Evolutionary conservation across 2,797 vertebrate genomes (phyloP), one percentile per base, ranked within the genome.

Genomic region (Mormyrus hasselquistii): DNA sequence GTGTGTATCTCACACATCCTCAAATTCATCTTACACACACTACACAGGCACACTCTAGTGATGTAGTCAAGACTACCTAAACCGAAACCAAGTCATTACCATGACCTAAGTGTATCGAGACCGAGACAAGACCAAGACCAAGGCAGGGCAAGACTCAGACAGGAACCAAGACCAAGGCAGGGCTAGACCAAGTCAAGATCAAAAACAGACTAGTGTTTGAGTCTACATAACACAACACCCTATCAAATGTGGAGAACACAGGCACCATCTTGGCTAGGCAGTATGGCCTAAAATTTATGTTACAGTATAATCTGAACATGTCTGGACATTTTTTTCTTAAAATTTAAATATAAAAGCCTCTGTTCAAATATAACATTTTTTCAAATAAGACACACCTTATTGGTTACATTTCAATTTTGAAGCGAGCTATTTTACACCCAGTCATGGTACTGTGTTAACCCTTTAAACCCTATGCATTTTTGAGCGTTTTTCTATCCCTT

Each of bases 1-100:
- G 98, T 99, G 93, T 94, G 96, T 93, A 49, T 88, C 53, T 86
- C 57, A 85, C 9, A 73, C 65, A 52, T 44, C n/a, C 22, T 49
- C 50, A 53, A 0, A 52, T 22, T n/a, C 19, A 53, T 14, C 38
- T 44, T 19, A 47, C 38, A 25, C 38, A 44, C 2, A 0, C 38
- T 14, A 79, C 16, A 79, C 38, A 44, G 38, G 16, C 53, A 59
- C 50, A 59, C 88, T 16, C 52, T 12, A 22, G n/a, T 59, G 57
- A 59, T 59, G 57, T 59, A 59, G n/a, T 22, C 57, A 22, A 59
- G 57, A 59, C n/a, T n/a, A 59, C 57, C n/a, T 62, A 62, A 62
- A 62, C 57, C n/a, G 1, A 25, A 62, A 25, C 57, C 8, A 25
- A 62, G 57, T 62, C 57, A 62, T 62, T 62, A 62, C 57, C 57